Evolutionary conservation across 2,797 vertebrate genomes (phyloP), one percentile per base, ranked within the genome.

Genomic region (Perodicticus potto): DNA sequence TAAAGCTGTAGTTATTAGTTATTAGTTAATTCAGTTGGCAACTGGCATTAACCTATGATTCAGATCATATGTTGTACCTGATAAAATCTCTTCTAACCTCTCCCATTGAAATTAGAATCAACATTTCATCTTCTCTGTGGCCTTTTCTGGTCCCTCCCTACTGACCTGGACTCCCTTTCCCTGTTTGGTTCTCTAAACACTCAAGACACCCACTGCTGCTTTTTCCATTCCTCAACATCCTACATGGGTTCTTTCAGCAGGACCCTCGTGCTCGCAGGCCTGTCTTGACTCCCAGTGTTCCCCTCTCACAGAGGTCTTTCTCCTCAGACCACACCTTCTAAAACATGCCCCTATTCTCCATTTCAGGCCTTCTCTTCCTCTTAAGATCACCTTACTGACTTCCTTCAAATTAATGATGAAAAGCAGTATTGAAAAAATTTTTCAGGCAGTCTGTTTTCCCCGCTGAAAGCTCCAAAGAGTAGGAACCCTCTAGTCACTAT

Each of bases 41-140:
- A 80, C 17, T 77, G 55, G 37, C 70, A 34, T 86, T 76, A 84
- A 65, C 61, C 85, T 53, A 40, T 55, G 86, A 88, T 61, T 85
- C 86, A 61, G 45, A 73, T 63, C 20, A 55, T 25, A 20, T 82
- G 20, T 19, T 34, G 65, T 93, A 40, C 45, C 43, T 67, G 27
- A 43, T 82, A 67, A 65, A 63, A 86, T 43, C 53, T n/a, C 32
- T 73, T 19, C 65, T 7, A 5, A 3, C 20, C 7, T 40, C 78
- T 88, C 32, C 43, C 19, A n/a, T 10, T 70, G 43, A 89, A 93
- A 67, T 80, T 14, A 74, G 34, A 74, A 45, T 65, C 70, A 91
- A 91, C 72, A 73, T 65, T 29, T 49, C 25, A 25, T 2, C 14
- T 34, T 84, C 17, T 49, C 69, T 17, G 3, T 22, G 53, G 14